phyloP scores from a whole-genome alignment of 2,888 invertebrate species.

The Julus scanicus region DNA sequence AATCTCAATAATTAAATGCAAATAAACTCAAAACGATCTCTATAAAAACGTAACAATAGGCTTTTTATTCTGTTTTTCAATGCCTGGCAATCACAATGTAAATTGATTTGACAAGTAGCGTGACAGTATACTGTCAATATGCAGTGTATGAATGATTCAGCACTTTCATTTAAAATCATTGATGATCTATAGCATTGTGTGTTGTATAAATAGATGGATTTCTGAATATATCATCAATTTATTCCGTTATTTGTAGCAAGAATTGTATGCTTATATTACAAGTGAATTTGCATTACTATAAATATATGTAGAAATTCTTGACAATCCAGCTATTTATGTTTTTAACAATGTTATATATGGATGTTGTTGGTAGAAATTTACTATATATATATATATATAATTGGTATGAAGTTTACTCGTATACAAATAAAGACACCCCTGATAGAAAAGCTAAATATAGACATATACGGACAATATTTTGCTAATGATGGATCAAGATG shows the following conservation, averaged over 20 bases:
- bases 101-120: neutral
- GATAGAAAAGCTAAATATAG: too few species aligned
- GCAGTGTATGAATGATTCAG: neutral
- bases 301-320: too few species aligned
- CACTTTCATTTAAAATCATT: neutral
- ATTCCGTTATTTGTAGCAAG: neutral
- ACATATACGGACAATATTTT: too few species aligned
- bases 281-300: too few species aligned
- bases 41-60: constrained; percentile 6
- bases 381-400: too few species aligned
- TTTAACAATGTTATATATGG: too few species aligned
- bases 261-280: too few species aligned
- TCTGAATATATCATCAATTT: neutral
- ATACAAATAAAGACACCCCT: too few species aligned
- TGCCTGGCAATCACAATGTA: neutral
- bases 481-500: too few species aligned
- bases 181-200: neutral
- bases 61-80: neutral
- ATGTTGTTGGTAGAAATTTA: too few species aligned
- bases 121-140: neutral
- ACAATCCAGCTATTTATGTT: too few species aligned
- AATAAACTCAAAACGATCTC: neutral
- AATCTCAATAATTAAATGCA: neutral
- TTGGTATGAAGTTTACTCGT: too few species aligned
- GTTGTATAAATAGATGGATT: neutral